A percentile compares a stretch with the other conserved stretches of the same genome.
phyloP scores from a whole-genome alignment of 1,140 invertebrate species.

The Neodiprion pinetum region DNA sequence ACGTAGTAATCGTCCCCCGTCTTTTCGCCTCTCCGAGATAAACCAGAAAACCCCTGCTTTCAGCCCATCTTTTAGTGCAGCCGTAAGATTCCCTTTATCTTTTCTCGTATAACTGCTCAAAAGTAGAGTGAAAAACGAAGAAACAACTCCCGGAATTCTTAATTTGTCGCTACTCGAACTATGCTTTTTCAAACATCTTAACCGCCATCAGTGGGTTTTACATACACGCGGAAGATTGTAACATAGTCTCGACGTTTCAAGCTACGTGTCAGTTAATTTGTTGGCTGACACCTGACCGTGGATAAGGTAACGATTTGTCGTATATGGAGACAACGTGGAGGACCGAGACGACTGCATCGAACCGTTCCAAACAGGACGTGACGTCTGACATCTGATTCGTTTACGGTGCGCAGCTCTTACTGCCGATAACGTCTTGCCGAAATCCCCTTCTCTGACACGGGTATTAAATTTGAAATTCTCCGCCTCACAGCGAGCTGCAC shows the following conservation, averaged over 20 bases:
- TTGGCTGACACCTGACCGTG: not conserved
- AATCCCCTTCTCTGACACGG: not conserved
- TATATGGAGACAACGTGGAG: not conserved
- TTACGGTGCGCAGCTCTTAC: not conserved
- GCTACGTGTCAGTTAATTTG: not conserved
- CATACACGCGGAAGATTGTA: not conserved
- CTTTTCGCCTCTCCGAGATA: not conserved
- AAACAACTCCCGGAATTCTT: no score
- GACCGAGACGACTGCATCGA: not conserved
- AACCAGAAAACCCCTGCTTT: not conserved
- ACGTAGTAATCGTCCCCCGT: not conserved
- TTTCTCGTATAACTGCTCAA: not conserved
- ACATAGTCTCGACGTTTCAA: not conserved
- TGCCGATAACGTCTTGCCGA: not conserved
- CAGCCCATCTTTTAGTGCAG: not conserved
- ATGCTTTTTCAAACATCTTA: no score
- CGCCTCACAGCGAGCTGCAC: not conserved
- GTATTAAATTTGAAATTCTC: constrained; percentile 5
- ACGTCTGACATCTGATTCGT: constrained; percentile 1
- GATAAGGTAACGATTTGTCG: constrained; percentile 2
- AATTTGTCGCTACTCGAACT: no score
- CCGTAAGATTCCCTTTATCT: not conserved
- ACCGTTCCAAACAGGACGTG: not conserved
- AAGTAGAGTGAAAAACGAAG: no score
- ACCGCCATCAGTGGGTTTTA: no score